These are phyloP conservation scores for Tachysurus vachellii DNA, from an alignment of 2,113 vertebrate genomes.

Conservation along the genomic window DNA sequence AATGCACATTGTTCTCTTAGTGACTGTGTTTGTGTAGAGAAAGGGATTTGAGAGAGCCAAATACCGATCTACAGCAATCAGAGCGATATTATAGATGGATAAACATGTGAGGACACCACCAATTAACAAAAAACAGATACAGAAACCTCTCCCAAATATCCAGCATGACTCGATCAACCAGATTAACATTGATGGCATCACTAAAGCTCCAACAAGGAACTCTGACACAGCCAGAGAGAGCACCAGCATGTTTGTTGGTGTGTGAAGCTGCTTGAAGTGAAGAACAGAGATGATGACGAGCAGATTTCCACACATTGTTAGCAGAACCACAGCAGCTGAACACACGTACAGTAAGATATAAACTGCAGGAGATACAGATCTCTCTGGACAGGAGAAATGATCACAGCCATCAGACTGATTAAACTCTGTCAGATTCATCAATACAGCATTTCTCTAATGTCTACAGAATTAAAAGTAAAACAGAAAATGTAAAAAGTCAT, in stretches of 20 bases:
- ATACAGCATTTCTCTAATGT: not conserved
- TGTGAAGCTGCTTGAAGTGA: slow-evolving; percentile 61
- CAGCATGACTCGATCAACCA: slow-evolving; percentile 47
- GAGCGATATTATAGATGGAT: slow-evolving; percentile 34
- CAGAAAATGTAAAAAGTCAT: not conserved
- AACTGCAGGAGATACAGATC: slow-evolving; percentile 39
- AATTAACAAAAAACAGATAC: not conserved
- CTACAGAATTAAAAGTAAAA: not conserved
- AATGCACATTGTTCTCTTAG: not conserved
- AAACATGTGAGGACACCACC: not conserved
- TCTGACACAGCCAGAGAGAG: slow-evolving; percentile 58
- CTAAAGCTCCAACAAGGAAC: slow-evolving; percentile 54
- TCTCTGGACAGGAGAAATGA: slow-evolving; percentile 35
- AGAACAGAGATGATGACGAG: slow-evolving; percentile 56
- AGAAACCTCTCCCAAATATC: slow-evolving; percentile 31
- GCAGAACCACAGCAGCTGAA: slow-evolving; percentile 62
- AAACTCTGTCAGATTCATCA: slow-evolving; percentile 8
- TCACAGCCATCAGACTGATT: not conserved
- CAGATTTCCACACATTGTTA: slow-evolving; percentile 61
- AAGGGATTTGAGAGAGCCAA: slow-evolving; percentile 42
- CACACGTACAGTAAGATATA: slow-evolving; percentile 55
- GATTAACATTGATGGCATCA: slow-evolving; percentile 73
- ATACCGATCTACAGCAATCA: slow-evolving; percentile 51
- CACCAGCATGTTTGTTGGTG: slow-evolving; percentile 55
- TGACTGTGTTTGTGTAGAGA: slow-evolving; percentile 42